Base-by-base conservation (phyloP, 2,888 invertebrate genomes). In the Leucania comma region DNA sequence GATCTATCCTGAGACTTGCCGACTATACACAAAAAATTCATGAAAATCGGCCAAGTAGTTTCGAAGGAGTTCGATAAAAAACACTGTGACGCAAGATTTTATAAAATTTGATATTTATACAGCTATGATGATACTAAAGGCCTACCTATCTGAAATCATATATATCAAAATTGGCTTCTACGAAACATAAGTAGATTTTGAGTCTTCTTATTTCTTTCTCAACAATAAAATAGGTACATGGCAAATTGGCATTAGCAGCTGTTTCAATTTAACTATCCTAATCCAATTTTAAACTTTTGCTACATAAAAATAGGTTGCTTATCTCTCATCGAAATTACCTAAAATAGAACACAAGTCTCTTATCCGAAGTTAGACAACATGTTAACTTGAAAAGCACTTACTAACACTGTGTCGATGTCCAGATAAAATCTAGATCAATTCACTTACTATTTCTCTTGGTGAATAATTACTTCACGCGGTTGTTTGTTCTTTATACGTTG, bases 341-440 rank as follows among this genome's bases (percentile, higher is more conserved):
- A 51, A 78, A 83, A 78, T 72, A 82, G 68, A 85, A 48, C 22
- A 65, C 67, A 54, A 62, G 38, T 53, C 22, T 6, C 54, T 68
- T 68, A 79, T 66, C 72, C 58, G 0, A 29, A 58, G 1, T 61
- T 72, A 79, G 73, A 75, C 59, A 70, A 61, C 9, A 63, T 20
- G 22, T 48, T 84, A 82, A 80, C 78, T 74, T 75, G 71, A 78
- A 85, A 85, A 82, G 80, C 82, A 87, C 84, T 86, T 85, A 87
- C 77, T 67, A 83, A 82, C 81, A 85, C 77, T 72, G 81, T 86
- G 87, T 88, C 81, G 72, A 72, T 81, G 85, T 81, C 69, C 46
- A 85, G 92, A 92, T 92, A 89, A 88, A 86, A 91, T 90, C 90
- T 87, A 88, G 86, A 90, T 90, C 88, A 83, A 86, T 87, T 86